Evolutionary conservation across 2,113 vertebrate species (phyloP).

Genomic region (Genyomyrus donnyi): DNA sequence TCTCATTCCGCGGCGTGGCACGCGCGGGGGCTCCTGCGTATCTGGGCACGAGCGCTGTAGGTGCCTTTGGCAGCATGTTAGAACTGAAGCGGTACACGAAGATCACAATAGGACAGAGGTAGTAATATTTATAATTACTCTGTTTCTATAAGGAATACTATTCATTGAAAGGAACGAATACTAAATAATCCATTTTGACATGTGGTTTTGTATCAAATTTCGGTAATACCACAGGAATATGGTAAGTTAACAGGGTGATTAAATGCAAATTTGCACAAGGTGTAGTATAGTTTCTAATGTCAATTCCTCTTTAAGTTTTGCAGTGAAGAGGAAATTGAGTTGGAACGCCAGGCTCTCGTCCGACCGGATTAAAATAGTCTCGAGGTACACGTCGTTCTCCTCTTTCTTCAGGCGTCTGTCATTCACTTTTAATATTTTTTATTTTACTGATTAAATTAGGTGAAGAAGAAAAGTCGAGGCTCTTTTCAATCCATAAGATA

Average conservation of each 20-base stretch:
- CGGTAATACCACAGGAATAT: neutral
- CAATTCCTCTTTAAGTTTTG: conserved; percentile 17
- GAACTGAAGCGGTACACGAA: neutral
- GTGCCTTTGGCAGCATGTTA: neutral
- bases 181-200: neutral
- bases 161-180: neutral
- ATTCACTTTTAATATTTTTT: neutral
- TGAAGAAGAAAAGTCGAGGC: neutral
- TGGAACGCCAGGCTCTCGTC: conserved; percentile 17
- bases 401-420: neutral
- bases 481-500: neutral
- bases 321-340: conserved; percentile 11
- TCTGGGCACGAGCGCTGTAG: neutral
- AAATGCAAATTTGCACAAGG: neutral
- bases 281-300: neutral
- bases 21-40: neutral
- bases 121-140: neutral
- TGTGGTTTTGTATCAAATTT: neutral
- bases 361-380: conserved; percentile 10
- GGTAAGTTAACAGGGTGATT: neutral
- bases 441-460: conserved; percentile 2
- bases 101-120: neutral
- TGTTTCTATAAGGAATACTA: neutral
- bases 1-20: conserved; percentile 6
- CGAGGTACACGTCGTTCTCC: neutral